Evolutionary conservation across 1,140 invertebrate genomes (phyloP).

Genomic region (Pinna nobilis): DNA sequence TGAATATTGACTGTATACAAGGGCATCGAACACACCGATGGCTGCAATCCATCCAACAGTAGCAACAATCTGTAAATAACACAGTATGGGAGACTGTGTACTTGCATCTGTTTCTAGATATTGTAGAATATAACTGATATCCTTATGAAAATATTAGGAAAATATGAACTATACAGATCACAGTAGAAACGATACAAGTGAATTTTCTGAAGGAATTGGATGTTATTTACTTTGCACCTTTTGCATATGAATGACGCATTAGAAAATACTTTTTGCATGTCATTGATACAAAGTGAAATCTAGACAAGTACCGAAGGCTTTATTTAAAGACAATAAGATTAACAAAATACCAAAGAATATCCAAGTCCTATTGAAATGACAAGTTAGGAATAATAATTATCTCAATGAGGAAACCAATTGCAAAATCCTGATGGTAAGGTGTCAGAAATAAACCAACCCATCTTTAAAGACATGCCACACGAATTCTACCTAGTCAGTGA

Average conservation of each 20-base stretch:
- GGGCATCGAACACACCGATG: conserved; percentile 10
- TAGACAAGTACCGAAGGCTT: too few species aligned
- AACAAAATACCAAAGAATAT: too few species aligned
- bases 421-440: not conserved
- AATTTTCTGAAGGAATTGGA: not conserved
- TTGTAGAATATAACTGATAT: not conserved
- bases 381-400: not conserved
- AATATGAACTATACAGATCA: not conserved
- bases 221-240: not conserved
- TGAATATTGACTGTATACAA: conserved; percentile 39
- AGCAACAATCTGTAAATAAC: conserved; percentile 10
- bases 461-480: too few species aligned
- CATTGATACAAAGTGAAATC: too few species aligned
- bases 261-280: not conserved
- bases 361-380: not conserved
- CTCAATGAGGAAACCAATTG: not conserved
- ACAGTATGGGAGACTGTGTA: not conserved
- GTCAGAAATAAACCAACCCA: too few species aligned
- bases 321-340: too few species aligned
- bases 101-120: not conserved
- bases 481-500: too few species aligned
- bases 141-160: not conserved
- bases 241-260: not conserved
- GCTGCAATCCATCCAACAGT: conserved; percentile 37
- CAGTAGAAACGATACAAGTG: not conserved